Percentiles rank a stretch among this genome's conserved stretches.
These are phyloP conservation scores for Chymomyza fuscimana DNA, from an alignment of 2,888 invertebrate species.

Conservation along the genomic window DNA sequence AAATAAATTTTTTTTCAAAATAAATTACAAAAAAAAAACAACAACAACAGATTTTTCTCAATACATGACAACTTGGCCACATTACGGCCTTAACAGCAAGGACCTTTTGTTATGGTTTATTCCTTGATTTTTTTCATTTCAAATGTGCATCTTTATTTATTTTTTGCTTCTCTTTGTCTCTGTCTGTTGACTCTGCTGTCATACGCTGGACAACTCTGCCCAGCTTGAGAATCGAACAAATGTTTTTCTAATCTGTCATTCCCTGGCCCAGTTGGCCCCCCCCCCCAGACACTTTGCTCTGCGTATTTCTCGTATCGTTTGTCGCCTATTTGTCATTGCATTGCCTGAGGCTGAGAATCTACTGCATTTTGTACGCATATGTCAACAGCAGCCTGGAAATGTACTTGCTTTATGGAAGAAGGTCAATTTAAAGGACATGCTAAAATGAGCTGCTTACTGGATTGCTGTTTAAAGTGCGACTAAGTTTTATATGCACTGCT, in stretches of 20 bases:
- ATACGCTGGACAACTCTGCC: conserved; percentile 8
- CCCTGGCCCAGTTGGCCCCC: background rate
- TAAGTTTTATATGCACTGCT: background rate
- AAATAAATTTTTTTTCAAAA: no score
- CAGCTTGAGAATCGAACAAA: conserved; percentile 70
- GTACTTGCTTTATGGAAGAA: background rate
- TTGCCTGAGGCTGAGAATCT: conserved; percentile 14
- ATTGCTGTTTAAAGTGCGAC: background rate
- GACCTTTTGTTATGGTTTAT: conserved; percentile 14
- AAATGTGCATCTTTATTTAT: conserved; percentile 12
- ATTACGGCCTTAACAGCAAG: conserved; percentile 29
- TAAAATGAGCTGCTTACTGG: background rate
- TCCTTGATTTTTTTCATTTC: conserved; percentile 11
- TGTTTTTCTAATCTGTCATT: conserved; percentile 66
- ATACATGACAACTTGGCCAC: background rate
- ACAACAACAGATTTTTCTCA: no score
- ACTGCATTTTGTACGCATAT: conserved; percentile 51
- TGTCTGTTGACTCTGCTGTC: conserved; percentile 33
- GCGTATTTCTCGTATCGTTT: conserved; percentile 72
- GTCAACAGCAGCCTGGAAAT: conserved; percentile 57
- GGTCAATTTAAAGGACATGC: background rate
- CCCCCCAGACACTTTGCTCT: conserved; percentile 4
- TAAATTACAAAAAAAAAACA: no score
- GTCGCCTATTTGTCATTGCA: conserved; percentile 74
- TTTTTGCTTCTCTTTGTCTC: conserved; percentile 13